Conservation (phyloP, 2,113 vertebrate genomes). For the Girardinichthys multiradiatus region DNA sequence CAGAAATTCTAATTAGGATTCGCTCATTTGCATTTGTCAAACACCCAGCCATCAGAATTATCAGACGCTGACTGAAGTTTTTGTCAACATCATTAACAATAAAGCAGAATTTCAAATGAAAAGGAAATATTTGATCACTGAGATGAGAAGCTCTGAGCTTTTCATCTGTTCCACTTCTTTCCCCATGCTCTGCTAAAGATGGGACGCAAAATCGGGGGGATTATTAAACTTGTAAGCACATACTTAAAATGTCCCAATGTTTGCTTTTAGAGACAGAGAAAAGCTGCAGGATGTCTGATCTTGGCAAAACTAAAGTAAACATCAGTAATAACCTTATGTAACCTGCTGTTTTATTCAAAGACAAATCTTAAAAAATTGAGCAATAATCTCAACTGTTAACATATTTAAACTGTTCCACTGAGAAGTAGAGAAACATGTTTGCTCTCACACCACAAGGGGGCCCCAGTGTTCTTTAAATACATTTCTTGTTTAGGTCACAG, state of each 20-base stretch:
- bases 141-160: conserved; percentile 58
- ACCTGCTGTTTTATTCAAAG: conserved; percentile 2
- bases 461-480: conserved; percentile 63
- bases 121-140: conserved; percentile 63
- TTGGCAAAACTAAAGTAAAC: neutral
- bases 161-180: conserved; percentile 50
- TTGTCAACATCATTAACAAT: conserved; percentile 69
- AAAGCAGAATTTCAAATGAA: conserved; percentile 71
- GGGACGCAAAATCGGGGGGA: conserved; percentile 34
- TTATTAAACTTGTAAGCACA: conserved; percentile 1
- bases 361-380: neutral
- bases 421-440: conserved; percentile 6
- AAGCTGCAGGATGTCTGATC: neutral
- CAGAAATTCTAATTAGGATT: conserved; percentile 47
- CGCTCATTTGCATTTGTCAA: conserved; percentile 55
- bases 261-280: conserved; percentile 10
- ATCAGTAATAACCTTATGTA: neutral
- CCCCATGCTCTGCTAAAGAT: conserved; percentile 60
- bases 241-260: conserved; percentile 8
- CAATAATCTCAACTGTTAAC: neutral
- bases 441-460: conserved; percentile 56
- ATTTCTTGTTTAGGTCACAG: neutral
- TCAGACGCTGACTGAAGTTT: conserved; percentile 59
- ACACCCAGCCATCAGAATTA: conserved; percentile 43
- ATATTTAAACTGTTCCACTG: neutral